phyloP scores from a whole-genome alignment of 2,797 vertebrate genomes.

The Muscicapa comitata region DNA sequence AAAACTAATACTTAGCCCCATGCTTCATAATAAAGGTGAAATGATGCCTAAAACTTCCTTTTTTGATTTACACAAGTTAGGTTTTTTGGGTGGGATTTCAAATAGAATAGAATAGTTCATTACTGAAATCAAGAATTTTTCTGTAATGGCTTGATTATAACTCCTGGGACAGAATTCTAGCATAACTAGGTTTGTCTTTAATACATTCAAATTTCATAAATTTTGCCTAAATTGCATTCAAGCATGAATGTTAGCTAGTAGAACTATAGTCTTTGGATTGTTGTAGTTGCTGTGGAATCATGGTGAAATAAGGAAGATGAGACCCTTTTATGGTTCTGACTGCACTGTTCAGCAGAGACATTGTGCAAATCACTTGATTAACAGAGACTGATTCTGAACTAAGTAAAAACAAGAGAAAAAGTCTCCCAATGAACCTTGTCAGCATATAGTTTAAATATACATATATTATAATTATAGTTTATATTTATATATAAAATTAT shows the following conservation, averaged over 20 bases:
- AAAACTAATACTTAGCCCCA: background rate
- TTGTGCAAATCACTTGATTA: conserved; percentile 8
- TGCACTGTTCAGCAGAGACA: background rate
- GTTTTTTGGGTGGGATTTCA: accelerated
- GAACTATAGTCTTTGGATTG: conserved; percentile 13
- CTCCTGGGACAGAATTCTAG: background rate
- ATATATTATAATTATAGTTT: no score
- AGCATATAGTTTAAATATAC: background rate
- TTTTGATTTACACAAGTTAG: background rate
- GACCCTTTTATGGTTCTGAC: background rate
- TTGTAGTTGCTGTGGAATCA: conserved; percentile 11
- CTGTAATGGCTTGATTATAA: background rate
- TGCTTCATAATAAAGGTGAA: background rate
- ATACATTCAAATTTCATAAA: conserved; percentile 38
- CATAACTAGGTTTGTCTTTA: conserved; percentile 10
- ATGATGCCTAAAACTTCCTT: background rate
- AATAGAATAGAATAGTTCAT: background rate
- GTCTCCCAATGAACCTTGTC: background rate
- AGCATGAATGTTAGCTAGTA: conserved; percentile 27
- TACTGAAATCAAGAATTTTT: background rate
- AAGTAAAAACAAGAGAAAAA: background rate
- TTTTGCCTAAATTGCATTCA: conserved; percentile 53
- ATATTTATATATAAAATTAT: background rate
- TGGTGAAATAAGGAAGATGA: conserved; percentile 1
- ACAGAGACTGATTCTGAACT: background rate